A percentile compares a stretch with the other conserved stretches of the same genome.
These are phyloP conservation scores for Ursus arctos DNA, from an alignment of 2,113 vertebrate genomes.

Conservation along the genomic window DNA sequence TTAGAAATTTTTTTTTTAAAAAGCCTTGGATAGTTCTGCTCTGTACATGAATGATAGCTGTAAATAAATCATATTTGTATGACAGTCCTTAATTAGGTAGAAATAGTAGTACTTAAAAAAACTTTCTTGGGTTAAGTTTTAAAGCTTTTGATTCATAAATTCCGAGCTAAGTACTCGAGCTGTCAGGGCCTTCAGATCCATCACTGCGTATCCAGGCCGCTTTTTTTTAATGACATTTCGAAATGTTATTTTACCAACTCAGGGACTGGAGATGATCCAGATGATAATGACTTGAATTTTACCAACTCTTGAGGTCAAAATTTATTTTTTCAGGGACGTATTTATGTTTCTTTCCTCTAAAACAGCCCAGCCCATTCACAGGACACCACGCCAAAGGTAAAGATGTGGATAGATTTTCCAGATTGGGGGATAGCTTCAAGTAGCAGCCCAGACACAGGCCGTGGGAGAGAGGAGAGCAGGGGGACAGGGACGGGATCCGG, in stretches of 20 bases:
- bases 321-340: constrained; percentile 45
- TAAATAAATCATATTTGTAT: constrained; percentile 86
- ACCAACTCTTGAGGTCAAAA: constrained; percentile 50
- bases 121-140: constrained; percentile 86
- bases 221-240: constrained; percentile 43
- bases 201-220: constrained; percentile 51
- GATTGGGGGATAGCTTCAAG: neutral
- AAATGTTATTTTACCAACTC: constrained; percentile 72
- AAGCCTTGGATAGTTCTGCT: constrained; percentile 83
- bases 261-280: neutral
- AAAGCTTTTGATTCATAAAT: constrained; percentile 87
- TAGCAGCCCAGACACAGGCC: neutral
- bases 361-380: neutral
- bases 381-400: neutral
- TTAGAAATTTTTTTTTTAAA: constrained; percentile 77
- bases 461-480: neutral
- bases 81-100: constrained; percentile 88
- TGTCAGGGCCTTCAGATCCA: constrained; percentile 74
- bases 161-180: constrained; percentile 80
- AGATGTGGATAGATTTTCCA: neutral
- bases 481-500: too few relatives aligned
- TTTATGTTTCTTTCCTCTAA: constrained; percentile 14
- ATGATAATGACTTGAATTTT: constrained; percentile 51
- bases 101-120: constrained; percentile 85
- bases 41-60: constrained; percentile 82